Evolutionary conservation across 2,113 vertebrate genomes (phyloP), one percentile per base, ranked within the genome.

Genomic region (Illadopsis cleaveri): DNA sequence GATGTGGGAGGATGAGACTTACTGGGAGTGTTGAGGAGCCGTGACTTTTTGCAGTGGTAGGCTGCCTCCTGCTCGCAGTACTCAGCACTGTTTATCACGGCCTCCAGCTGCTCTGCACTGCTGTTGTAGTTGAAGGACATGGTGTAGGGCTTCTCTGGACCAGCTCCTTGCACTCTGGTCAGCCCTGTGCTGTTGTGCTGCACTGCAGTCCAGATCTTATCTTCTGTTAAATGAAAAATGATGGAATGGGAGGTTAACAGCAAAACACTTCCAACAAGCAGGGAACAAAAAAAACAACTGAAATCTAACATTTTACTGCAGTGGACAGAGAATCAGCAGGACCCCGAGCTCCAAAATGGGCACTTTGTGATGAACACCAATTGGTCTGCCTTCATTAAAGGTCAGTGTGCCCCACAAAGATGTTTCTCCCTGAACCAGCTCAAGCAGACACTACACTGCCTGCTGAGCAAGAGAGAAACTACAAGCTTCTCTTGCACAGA

Each of bases 1-100:
- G 45, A 15, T 77, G 33, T 89, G 50, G 35, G 72, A 64, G 57
- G 1, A 1, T 12, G 15, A 31, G 51, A 82, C 98, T 98, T 97
- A 99, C 99, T 99, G 3, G 98, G 99, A 0, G 98, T 98, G 84
- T 99, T 99, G 42, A 99, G 98, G 45, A 99, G 98, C 15, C 99
- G 99, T 53, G 99, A 99, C 90, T 97, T 99, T 96, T 93, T 98
- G 97, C 99, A 99, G 95, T 97, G 97, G 97, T 99, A 99, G 30
- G 98, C 96, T 73, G 99, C 98, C 95, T 99, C 99, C 95, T 99
- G 99, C 65, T 99, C 99, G 6, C 99, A 99, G 94, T 99, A 97
- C 89, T 99, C 99, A 0, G 99, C 98, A 8, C 97, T 97, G 7
- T 96, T 98, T 5, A 99, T 99, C 68, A 99, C 50, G 3, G 98